Base-by-base conservation (phyloP, 2,888 invertebrate genomes). In the Hetaerina titia region DNA sequence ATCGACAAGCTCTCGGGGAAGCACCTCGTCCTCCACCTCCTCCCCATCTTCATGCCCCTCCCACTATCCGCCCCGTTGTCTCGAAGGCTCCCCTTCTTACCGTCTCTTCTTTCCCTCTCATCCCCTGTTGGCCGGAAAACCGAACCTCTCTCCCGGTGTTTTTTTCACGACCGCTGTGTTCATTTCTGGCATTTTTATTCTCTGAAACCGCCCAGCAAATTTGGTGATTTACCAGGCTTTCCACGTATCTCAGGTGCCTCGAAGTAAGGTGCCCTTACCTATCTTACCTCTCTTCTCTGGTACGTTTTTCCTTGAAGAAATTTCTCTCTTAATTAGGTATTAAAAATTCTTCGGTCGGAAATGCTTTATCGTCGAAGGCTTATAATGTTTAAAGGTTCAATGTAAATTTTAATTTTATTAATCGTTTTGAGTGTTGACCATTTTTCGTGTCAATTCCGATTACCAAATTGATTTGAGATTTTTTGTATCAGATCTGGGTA, bases 1-100 rank as follows among this genome's bases (percentile, higher is more conserved):
- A 90, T 90, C 94, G 94, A 60, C 89, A 60, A 56, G 87, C 94
- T 25, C 81, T 81, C 56, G 94, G 60, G 56, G 63, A 60, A 81
- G 88, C 63, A 64, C 64, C 64, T 11, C 17, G 45, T 22, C 31
- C 88, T 64, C 63, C 94, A n/a, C 58, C n/a, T 88, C 15, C 89
- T 58, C 94, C 60, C 63, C 13, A 25, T 56, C 31, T n/a, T 19
- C 94, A 13, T 56, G n/a, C 60, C 57, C 56, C 45, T 56, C 45
- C 69, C n/a, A 17, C 74, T 22, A n/a, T 58, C 64, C n/a, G 0
- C 60, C 60, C 17, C 89, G 19, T 25, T 89, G 1, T 90, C 19
- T 64, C 25, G 25, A 57, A 7, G 15, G 6, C n/a, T 17, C 19
- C 25, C 45, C 31, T 22, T 2, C 88, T 11, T 58, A 56, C 90